Base-by-base conservation (phyloP, 1,140 invertebrate genomes). In the Lepidurus arcticus region DNA sequence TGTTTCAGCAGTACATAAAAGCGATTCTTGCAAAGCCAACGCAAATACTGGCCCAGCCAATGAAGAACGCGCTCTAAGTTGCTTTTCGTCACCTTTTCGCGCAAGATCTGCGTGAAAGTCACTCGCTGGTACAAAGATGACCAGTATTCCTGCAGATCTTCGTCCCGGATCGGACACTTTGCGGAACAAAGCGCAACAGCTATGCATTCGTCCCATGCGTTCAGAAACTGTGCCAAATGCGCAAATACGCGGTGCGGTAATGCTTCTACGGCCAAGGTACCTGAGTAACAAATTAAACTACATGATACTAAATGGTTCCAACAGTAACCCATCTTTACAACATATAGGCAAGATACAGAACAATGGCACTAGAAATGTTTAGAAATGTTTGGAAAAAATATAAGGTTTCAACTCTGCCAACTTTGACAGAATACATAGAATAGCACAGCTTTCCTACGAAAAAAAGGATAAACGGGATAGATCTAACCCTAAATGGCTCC, bases 11-110 rank as follows among this genome's bases (percentile, higher is more conserved):
- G 21, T 65, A 21, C 53, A 65, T 65, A 65, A 65, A 65, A 65
- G 6, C 53, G 53, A 21, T 21, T 65, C 53, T 65, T 65, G 53
- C 13, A 65, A n/a, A 65, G 7, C 53, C 53, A 65, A 65, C 53
- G 53, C 53, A 65, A 65, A 65, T 65, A n/a, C 53, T 65, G 53
- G 53, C 53, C 53, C 53, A 65, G 53, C 53, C 53, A 65, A 65
- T 65, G 53, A 13, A 65, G 13, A 65, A 65, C 53, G 53, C 53
- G 53, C 53, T 65, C 53, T 21, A 65, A 65, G 53, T 65, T 65
- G 53, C 13, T 65, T 65, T 65, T 65, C 53, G 53, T 65, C 16
- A 65, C 53, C 53, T 21, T 65, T 16, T 65, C 53, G 53, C 53
- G 53, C 53, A 65, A 65, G 13, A 65, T 21, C 21, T 65, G 53